phyloP scores from a whole-genome alignment of 2,888 invertebrate genomes.

The Tetranychus piercei region DNA sequence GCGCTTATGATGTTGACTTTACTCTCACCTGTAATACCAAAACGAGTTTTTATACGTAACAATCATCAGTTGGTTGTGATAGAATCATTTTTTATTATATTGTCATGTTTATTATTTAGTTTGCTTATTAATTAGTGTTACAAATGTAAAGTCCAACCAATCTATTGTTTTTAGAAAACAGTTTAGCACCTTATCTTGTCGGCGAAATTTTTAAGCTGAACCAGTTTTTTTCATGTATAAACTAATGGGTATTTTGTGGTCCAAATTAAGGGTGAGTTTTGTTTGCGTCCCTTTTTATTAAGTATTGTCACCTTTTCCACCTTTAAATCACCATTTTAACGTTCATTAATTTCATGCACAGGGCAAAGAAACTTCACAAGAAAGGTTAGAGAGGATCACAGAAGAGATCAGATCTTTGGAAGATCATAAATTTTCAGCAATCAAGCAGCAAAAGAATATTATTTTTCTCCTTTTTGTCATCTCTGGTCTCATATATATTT shows the following conservation, averaged over 20 bases:
- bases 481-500: slow-evolving; percentile 40
- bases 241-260: slow-evolving; percentile 14
- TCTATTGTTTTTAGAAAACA: too few species aligned
- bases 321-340: background rate
- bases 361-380: slow-evolving; percentile 21
- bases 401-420: slow-evolving; percentile 60
- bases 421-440: slow-evolving; percentile 55
- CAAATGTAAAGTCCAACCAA: too few species aligned
- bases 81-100: too few species aligned
- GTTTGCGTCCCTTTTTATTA: background rate
- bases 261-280: slow-evolving; percentile 13
- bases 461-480: slow-evolving; percentile 54
- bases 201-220: too few species aligned
- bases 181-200: too few species aligned
- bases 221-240: background rate
- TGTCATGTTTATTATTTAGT: too few species aligned
- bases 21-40: background rate
- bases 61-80: too few species aligned
- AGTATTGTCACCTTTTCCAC: background rate
- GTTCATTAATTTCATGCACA: background rate
- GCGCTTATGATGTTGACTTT: background rate
- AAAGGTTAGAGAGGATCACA: slow-evolving; percentile 23
- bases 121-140: too few species aligned
- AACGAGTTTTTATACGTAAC: too few species aligned
- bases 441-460: slow-evolving; percentile 58